Conservation (phyloP, 2,888 invertebrate species). For the Neuroscelio doddi region DNA sequence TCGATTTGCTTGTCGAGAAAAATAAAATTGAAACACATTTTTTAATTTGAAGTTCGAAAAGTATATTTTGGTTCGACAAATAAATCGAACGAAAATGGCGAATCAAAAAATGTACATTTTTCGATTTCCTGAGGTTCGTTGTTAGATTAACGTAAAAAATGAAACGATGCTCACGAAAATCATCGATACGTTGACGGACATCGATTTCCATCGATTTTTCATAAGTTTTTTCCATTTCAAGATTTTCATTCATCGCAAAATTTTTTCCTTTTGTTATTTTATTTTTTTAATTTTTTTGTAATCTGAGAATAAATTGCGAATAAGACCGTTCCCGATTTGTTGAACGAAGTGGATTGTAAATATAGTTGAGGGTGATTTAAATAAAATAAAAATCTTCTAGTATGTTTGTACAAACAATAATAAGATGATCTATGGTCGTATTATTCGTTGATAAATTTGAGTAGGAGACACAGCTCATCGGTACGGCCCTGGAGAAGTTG, state of each 20-base stretch:
- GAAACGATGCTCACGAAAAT: slow-evolving; percentile 31
- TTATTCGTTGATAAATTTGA: slow-evolving; percentile 45
- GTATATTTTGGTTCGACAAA: too few relatives aligned
- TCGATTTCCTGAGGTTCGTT: too few relatives aligned
- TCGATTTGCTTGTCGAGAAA: too few relatives aligned
- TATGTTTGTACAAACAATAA: slow-evolving; percentile 50
- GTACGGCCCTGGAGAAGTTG: slow-evolving; percentile 39
- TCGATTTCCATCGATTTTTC: slow-evolving; percentile 33
- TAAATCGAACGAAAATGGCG: too few relatives aligned
- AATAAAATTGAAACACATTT: too few relatives aligned
- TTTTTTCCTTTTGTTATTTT: too few relatives aligned
- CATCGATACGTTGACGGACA: slow-evolving; percentile 15
- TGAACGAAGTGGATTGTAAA: slow-evolving; percentile 46
- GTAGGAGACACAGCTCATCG: slow-evolving; percentile 46
- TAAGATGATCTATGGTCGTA: slow-evolving; percentile 42
- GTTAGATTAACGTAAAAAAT: too few relatives aligned
- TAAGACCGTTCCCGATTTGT: slow-evolving; percentile 18
- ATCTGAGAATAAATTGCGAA: slow-evolving; percentile 15
- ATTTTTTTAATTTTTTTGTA: slow-evolving; percentile 1
- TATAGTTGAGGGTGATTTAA: slow-evolving; percentile 49
- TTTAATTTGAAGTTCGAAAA: too few relatives aligned
- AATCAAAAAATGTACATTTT: too few relatives aligned
- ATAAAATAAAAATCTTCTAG: slow-evolving; percentile 48
- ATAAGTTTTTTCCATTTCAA: slow-evolving; percentile 16
- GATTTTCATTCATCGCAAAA: too few relatives aligned